These are phyloP conservation scores for Petroica traversi DNA, from an alignment of 2,113 vertebrate species.

Conservation along the genomic window DNA sequence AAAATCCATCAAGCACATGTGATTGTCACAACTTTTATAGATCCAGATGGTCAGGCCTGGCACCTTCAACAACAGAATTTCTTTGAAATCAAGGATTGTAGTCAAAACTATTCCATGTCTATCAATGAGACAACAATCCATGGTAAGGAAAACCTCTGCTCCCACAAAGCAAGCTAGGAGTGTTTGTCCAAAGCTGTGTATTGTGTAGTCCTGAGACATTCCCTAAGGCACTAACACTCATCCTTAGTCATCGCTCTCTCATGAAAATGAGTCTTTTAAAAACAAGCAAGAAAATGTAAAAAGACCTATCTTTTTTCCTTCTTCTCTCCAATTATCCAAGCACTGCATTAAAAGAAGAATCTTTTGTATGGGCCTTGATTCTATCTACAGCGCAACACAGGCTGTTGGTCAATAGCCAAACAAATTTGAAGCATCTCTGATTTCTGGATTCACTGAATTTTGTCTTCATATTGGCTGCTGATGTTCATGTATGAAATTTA, in stretches of 20 bases:
- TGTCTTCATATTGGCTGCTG: neutral
- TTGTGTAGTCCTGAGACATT: neutral
- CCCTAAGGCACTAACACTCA: neutral
- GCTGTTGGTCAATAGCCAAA: neutral
- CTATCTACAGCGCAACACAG: neutral
- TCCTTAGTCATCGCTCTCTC: neutral
- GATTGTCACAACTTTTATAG: neutral
- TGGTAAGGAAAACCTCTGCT: neutral
- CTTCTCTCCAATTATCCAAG: neutral
- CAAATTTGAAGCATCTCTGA: neutral
- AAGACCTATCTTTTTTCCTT: rapidly evolving
- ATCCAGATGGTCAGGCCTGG: neutral
- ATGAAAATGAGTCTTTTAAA: neutral
- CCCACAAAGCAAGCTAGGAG: neutral
- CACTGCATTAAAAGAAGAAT: neutral
- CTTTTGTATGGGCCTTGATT: neutral
- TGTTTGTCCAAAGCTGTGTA: neutral
- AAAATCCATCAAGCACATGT: neutral
- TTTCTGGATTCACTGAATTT: neutral
- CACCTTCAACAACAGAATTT: neutral
- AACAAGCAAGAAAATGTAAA: neutral
- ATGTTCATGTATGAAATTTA: neutral
- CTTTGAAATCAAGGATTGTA: neutral
- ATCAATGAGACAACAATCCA: neutral
- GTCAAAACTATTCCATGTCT: neutral